These are phyloP conservation scores for Drosophila kurseongensis DNA, from an alignment of 1,140 invertebrate species.

Conservation along the genomic window DNA sequence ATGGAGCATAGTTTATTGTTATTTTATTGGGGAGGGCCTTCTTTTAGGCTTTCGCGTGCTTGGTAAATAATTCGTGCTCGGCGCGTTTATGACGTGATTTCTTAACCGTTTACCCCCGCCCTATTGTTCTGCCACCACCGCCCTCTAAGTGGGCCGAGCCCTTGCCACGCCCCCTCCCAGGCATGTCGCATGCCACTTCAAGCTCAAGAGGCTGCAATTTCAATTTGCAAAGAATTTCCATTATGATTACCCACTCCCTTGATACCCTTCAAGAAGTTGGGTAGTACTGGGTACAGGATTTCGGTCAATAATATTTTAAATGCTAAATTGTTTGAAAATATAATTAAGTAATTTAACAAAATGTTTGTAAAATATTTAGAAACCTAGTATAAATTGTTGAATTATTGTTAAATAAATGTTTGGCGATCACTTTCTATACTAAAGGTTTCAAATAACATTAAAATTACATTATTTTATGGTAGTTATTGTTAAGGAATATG, in stretches of 20 bases:
- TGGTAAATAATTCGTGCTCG: slow-evolving; percentile 81
- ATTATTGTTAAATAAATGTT: no score
- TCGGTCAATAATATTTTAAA: neutral
- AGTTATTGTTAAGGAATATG: no score
- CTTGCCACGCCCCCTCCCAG: slow-evolving; percentile 25
- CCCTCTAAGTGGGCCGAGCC: slow-evolving; percentile 9
- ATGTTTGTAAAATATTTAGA: neutral
- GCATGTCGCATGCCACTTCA: slow-evolving; percentile 36
- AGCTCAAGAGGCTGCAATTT: slow-evolving; percentile 51
- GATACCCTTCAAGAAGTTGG: neutral
- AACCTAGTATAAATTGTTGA: no score
- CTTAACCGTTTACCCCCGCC: slow-evolving; percentile 55
- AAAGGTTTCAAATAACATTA: no score
- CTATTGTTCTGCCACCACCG: neutral
- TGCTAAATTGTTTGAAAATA: neutral
- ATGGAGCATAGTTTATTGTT: slow-evolving; percentile 79
- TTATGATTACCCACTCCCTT: slow-evolving; percentile 28
- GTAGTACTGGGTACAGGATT: neutral
- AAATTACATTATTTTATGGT: no score
- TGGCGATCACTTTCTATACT: no score
- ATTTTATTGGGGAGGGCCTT: slow-evolving; percentile 72
- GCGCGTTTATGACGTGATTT: slow-evolving; percentile 81
- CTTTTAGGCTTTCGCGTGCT: slow-evolving; percentile 79
- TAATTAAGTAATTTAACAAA: neutral
- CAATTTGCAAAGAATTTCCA: slow-evolving; percentile 59